Evolutionary conservation across 1,140 invertebrate species (phyloP).

Genomic region (Ceratosolen solmsi): DNA sequence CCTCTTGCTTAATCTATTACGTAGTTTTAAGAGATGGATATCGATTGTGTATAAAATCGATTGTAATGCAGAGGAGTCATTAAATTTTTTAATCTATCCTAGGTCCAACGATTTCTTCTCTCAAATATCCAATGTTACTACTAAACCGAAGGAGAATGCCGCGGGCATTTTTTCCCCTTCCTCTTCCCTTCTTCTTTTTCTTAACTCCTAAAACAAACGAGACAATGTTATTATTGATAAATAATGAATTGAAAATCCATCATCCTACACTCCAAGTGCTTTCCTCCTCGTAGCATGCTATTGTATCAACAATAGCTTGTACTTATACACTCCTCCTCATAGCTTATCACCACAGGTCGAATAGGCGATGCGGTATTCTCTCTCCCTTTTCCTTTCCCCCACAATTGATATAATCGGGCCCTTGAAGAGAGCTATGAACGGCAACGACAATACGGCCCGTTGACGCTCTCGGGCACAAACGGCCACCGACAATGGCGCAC

Average conservation of each 20-base stretch:
- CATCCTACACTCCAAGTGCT: not conserved
- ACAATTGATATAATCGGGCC: conserved; percentile 34
- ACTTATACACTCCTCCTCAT: conserved; percentile 24
- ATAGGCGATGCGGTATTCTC: not conserved
- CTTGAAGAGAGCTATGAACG: conserved; percentile 46
- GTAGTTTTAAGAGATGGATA: not conserved
- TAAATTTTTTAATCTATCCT: not conserved
- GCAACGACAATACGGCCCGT: conserved; percentile 46
- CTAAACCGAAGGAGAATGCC: not conserved
- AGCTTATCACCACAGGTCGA: conserved; percentile 34
- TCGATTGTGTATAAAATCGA: not conserved
- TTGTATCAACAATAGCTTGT: conserved; percentile 39
- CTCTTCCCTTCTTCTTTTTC: no score
- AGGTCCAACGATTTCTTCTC: not conserved
- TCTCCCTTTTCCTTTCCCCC: not conserved
- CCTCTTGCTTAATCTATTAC: not conserved
- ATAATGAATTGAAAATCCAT: conserved; percentile 10
- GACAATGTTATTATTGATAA: conserved; percentile 4
- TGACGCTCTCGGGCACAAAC: conserved; percentile 25
- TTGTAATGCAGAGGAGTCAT: not conserved
- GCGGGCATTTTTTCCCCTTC: not conserved
- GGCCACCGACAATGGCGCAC: conserved; percentile 16
- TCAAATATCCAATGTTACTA: not conserved
- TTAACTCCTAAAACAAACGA: not conserved
- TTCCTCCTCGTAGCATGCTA: not conserved